Percentiles rank a stretch among this genome's conserved stretches.
phyloP scores from a whole-genome alignment of 1,140 invertebrate species.

The Hetaerina americana region DNA sequence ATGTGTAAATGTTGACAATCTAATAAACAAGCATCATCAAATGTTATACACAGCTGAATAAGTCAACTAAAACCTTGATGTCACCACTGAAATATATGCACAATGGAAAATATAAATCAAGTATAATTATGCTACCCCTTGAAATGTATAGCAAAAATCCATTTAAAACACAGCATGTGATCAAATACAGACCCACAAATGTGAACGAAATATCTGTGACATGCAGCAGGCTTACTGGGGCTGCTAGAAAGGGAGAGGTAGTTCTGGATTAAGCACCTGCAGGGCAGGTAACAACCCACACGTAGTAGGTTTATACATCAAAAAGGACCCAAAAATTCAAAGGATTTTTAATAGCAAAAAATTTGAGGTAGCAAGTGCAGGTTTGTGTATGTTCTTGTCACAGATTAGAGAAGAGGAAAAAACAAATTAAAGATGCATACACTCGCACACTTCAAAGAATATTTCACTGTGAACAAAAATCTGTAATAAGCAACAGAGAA shows the following conservation, averaged over 20 bases:
- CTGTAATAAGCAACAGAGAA: neutral
- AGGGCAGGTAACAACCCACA: neutral
- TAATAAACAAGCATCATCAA: too few species aligned
- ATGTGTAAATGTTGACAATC: too few species aligned
- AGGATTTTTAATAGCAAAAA: conserved; percentile 1
- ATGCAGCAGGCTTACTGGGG: neutral
- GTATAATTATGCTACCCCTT: too few species aligned
- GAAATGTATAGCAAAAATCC: too few species aligned
- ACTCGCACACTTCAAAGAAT: neutral
- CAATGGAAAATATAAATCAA: too few species aligned
- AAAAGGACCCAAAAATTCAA: neutral
- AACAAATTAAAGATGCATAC: neutral
- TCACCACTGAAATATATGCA: too few species aligned
- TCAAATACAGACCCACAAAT: too few species aligned
- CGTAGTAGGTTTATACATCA: neutral
- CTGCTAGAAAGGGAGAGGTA: neutral
- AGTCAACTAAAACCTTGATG: too few species aligned
- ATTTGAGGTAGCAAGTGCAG: neutral
- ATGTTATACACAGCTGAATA: too few species aligned
- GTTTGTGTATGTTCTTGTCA: neutral
- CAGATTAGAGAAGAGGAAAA: neutral
- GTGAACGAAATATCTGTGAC: too few species aligned
- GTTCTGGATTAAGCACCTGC: neutral
- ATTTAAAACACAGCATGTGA: too few species aligned
- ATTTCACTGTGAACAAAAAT: neutral